Evolutionary conservation across 92 coral and sea anemone genomes (phyloP).

Genomic region (Zoanthus solanderi): DNA sequence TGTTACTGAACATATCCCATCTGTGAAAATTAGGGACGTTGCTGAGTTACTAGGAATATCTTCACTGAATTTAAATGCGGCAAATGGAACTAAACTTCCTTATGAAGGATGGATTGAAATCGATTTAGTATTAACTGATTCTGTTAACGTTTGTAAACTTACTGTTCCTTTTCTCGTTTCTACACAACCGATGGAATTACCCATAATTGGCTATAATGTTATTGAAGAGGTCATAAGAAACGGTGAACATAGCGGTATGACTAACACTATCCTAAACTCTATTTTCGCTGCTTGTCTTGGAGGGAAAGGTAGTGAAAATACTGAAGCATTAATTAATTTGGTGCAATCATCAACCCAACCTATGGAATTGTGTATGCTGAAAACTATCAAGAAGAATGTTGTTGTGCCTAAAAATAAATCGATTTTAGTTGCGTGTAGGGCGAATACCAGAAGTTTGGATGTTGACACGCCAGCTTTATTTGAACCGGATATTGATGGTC

Average conservation of each 20-base stretch:
- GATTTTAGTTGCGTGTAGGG: slow-evolving; percentile 42
- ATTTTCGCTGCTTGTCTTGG: background rate
- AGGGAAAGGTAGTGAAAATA: background rate
- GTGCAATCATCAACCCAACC: slow-evolving; percentile 1
- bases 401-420: slow-evolving; percentile 56
- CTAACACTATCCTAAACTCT: background rate
- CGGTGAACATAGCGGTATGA: background rate
- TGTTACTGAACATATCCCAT: background rate
- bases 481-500: background rate
- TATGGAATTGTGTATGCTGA: slow-evolving; percentile 52
- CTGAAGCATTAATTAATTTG: background rate
- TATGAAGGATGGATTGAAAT: background rate
- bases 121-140: background rate
- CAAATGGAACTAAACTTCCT: slow-evolving; percentile 20
- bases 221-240: background rate
- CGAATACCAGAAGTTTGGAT: background rate
- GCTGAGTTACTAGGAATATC: background rate
- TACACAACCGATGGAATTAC: background rate
- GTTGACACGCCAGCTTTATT: background rate
- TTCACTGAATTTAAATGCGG: slow-evolving; percentile 6
- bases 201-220: background rate
- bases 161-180: slow-evolving; percentile 26
- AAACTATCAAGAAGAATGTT: slow-evolving; percentile 57
- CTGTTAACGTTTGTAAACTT: background rate
- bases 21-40: background rate